Conservation (phyloP, 2,113 vertebrate species). For the Labrus mixtus region DNA sequence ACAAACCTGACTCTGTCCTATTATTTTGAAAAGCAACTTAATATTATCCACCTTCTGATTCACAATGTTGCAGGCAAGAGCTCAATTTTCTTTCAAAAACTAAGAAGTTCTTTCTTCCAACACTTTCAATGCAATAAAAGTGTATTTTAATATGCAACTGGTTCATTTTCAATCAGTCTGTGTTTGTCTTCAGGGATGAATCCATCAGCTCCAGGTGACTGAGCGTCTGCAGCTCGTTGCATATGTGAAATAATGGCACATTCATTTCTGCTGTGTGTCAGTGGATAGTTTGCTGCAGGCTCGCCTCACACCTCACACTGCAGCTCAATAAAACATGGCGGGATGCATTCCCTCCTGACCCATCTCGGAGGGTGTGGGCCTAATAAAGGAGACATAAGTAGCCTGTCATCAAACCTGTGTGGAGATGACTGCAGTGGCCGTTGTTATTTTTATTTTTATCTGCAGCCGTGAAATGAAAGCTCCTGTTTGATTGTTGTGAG, state of each 20-base stretch:
- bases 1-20: no score
- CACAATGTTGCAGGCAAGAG: background rate
- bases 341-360: slow-evolving; percentile 50
- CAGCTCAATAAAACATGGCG: slow-evolving; percentile 61
- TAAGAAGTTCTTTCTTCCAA: background rate
- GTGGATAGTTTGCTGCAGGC: slow-evolving; percentile 34
- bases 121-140: slow-evolving; percentile 1
- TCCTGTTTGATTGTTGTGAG: slow-evolving; percentile 52
- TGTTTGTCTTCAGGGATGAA: slow-evolving; percentile 44
- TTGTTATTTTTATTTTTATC: slow-evolving; percentile 59
- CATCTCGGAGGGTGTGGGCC: slow-evolving; percentile 40
- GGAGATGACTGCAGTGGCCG: slow-evolving; percentile 50
- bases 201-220: slow-evolving; percentile 51
- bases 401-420: slow-evolving; percentile 56
- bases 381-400: slow-evolving; percentile 74
- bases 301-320: background rate
- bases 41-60: background rate
- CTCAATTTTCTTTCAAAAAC: background rate
- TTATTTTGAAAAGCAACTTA: background rate
- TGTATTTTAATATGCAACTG: slow-evolving; percentile 33
- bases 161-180: slow-evolving; percentile 35
- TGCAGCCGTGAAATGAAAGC: slow-evolving; percentile 55
- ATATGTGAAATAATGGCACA: slow-evolving; percentile 43
- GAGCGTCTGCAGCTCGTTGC: slow-evolving; percentile 4
- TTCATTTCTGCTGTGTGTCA: slow-evolving; percentile 41